Base-by-base conservation (phyloP, 1,140 invertebrate genomes). In the Nasonia longicornis region DNA sequence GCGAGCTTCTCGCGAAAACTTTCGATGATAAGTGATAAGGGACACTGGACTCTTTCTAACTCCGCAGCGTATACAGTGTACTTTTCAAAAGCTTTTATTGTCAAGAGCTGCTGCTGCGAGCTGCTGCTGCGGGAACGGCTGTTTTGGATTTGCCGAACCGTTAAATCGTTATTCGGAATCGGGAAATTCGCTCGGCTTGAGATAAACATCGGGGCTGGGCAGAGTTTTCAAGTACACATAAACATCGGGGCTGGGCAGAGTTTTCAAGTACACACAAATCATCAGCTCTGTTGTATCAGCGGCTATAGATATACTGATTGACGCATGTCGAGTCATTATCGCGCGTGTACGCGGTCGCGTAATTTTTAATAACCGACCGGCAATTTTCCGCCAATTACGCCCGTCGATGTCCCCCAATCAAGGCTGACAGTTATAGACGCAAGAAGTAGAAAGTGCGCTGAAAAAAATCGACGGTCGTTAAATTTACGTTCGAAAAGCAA, bases 11-110 rank as follows among this genome's bases (percentile, higher is more conserved):
- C 48, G 38, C 11, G 77, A 58, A 79, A 79, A 72, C n/a, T 73
- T 79, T 73, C 38, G 71, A 73, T 73, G 70, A 79, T 79, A 78
- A 78, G 67, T 71, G 77, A 78, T 71, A 71, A 78, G 29, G 52
- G 74, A 73, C 71, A 73, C 38, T 22, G 42, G 38, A 58, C 3
- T 58, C 20, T 58, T 58, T 58, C 20, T n/a, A 58, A 20, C 52
- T 16, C 52, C 16, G 16, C 52, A 58, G 6, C 3, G 52, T 11
- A 52, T 3, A 20, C 3, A 16, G 48, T 52, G 52, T 16, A 16
- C 20, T 58, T 58, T 58, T 52, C 1, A 3, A 7, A 58, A n/a
- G 52, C 2, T 6, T 58, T 58, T n/a, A 58, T 58, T 58, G 52
- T 6, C 20, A 58, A 58, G 48, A 16, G 8, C 12, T 52, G 48